Conservation (phyloP, 2,888 invertebrate species). For the Megastigmus dorsalis region DNA sequence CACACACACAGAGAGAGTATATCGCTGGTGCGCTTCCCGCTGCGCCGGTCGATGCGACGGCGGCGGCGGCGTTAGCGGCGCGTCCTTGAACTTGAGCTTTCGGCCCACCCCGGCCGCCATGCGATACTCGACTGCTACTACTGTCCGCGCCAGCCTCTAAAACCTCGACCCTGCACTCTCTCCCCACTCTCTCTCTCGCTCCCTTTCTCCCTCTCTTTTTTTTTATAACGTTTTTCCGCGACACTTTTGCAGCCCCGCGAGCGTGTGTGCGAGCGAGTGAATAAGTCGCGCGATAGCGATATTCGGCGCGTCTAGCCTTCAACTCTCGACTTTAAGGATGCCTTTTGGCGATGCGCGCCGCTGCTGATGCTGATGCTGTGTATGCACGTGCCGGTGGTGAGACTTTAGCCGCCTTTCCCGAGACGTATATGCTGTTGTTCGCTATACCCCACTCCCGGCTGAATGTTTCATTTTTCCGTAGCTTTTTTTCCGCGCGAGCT, state of each 20-base stretch:
- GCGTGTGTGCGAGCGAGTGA: no score
- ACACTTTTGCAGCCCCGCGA: no score
- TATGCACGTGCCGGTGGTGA: no score
- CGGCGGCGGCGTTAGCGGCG: slow-evolving; percentile 48
- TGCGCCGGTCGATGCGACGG: slow-evolving; percentile 53
- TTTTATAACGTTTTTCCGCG: no score
- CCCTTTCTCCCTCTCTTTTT: background rate
- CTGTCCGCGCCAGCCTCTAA: background rate
- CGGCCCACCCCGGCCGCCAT: slow-evolving; percentile 31
- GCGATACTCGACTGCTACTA: background rate
- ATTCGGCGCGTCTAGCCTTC: background rate
- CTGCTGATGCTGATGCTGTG: no score
- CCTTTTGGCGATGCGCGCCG: background rate
- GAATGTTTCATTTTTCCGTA: no score
- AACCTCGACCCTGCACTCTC: slow-evolving; percentile 26
- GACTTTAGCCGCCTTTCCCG: no score
- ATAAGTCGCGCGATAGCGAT: no score
- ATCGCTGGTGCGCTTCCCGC: background rate
- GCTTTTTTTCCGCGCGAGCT: no score
- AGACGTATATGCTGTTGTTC: no score
- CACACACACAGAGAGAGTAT: no score
- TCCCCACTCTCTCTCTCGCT: background rate
- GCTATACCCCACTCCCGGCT: no score
- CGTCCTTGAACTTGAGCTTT: slow-evolving; percentile 62
- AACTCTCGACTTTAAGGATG: background rate